phyloP scores from a whole-genome alignment of 2,113 vertebrate species.

The Alexandromys fortis region DNA sequence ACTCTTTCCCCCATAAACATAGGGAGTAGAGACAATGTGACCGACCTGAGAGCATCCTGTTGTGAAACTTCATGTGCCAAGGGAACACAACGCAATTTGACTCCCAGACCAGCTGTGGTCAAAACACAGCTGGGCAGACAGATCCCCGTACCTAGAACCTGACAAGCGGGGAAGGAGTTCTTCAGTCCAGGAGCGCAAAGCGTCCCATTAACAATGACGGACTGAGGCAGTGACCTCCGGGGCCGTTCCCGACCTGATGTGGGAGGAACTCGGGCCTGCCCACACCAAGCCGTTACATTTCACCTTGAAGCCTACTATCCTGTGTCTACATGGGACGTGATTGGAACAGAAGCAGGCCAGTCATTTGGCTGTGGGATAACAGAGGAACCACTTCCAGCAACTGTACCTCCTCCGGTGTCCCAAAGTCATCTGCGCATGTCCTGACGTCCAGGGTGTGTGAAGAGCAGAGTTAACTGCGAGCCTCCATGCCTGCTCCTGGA shows the following conservation, averaged over 20 bases:
- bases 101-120: neutral
- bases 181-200: conserved; percentile 35
- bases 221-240: neutral
- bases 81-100: conserved; percentile 13
- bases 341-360: neutral
- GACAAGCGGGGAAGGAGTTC: neutral
- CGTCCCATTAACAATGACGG: neutral
- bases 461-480: neutral
- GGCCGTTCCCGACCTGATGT: neutral
- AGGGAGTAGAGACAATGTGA: neutral
- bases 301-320: conserved; percentile 62
- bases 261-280: conserved; percentile 30
- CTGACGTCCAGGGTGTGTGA: conserved; percentile 42
- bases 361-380: conserved; percentile 50
- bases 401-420: neutral
- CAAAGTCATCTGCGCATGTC: neutral
- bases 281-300: conserved; percentile 38
- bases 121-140: conserved; percentile 54
- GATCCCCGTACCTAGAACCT: conserved; percentile 24
- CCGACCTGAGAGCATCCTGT: neutral
- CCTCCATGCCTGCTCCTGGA: neutral
- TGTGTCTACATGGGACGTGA: conserved; percentile 57
- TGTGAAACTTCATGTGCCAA: conserved; percentile 15
- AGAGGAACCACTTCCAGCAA: conserved; percentile 38
- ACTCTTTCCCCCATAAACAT: neutral